Evolutionary conservation across 1,140 invertebrate genomes (phyloP).

Genomic region (Nylanderia fulva): DNA sequence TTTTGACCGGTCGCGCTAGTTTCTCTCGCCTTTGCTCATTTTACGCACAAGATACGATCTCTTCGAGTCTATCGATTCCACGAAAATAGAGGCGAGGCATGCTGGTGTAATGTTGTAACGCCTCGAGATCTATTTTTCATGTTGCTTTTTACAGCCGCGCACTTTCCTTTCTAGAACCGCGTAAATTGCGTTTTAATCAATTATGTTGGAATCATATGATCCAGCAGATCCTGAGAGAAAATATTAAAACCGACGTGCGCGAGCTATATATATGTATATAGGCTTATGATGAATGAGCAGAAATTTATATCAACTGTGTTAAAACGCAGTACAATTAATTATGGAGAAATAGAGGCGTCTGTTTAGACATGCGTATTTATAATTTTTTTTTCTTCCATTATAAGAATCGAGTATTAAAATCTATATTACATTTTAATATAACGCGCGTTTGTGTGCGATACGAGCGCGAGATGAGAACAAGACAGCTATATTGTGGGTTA

Average conservation of each 20-base stretch:
- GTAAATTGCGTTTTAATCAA: background rate
- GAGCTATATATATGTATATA: no score
- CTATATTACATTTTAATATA: background rate
- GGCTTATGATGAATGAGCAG: no score
- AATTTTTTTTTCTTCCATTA: no score
- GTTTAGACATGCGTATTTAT: no score
- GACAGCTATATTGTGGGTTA: conserved; percentile 39
- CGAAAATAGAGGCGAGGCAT: conserved; percentile 32
- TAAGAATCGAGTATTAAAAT: background rate
- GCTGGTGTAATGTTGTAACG: background rate
- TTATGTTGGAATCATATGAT: background rate
- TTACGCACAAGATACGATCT: conserved; percentile 51
- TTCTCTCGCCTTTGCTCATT: conserved; percentile 17
- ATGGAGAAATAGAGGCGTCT: no score
- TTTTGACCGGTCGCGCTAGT: conserved; percentile 36
- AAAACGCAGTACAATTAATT: no score
- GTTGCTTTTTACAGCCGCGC: background rate
- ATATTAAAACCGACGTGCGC: no score
- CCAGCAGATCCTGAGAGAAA: no score
- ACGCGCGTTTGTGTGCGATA: background rate
- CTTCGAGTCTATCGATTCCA: conserved; percentile 9
- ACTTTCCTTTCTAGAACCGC: background rate
- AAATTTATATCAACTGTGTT: no score
- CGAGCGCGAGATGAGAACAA: background rate
- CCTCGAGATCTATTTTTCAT: conserved; percentile 6